Conservation (phyloP, 2,797 vertebrate species). For the Trematomus bernacchii region DNA sequence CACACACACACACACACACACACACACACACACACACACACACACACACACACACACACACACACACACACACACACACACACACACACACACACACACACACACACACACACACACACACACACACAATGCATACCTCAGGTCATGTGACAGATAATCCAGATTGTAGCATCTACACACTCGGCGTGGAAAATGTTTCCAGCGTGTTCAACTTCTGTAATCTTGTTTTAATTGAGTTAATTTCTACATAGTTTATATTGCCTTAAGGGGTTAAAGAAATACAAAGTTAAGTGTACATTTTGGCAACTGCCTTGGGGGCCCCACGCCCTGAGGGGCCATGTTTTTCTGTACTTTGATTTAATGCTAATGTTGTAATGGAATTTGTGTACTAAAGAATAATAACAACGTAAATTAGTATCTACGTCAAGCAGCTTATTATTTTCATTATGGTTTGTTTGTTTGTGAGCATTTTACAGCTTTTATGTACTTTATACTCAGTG, state of each 20-base stretch:
- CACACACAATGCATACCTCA: slow-evolving; percentile 44
- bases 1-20: too few relatives aligned
- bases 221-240: not conserved
- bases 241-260: not conserved
- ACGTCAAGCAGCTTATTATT: too few relatives aligned
- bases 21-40: too few relatives aligned
- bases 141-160: slow-evolving; percentile 64
- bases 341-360: not conserved
- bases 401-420: too few relatives aligned
- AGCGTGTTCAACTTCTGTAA: not conserved
- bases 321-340: not conserved
- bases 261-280: not conserved
- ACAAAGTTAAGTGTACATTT: not conserved
- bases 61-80: slow-evolving; percentile 28
- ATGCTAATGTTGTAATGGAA: not conserved
- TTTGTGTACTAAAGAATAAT: not conserved
- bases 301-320: not conserved
- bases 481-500: too few relatives aligned
- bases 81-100: slow-evolving; percentile 33
- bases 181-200: not conserved
- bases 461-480: too few relatives aligned
- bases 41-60: too few relatives aligned
- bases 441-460: too few relatives aligned
- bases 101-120: slow-evolving; percentile 42
- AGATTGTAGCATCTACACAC: slow-evolving; percentile 32